phyloP scores from a whole-genome alignment of 2,797 vertebrate genomes.

The Mionectes olivaceus region DNA sequence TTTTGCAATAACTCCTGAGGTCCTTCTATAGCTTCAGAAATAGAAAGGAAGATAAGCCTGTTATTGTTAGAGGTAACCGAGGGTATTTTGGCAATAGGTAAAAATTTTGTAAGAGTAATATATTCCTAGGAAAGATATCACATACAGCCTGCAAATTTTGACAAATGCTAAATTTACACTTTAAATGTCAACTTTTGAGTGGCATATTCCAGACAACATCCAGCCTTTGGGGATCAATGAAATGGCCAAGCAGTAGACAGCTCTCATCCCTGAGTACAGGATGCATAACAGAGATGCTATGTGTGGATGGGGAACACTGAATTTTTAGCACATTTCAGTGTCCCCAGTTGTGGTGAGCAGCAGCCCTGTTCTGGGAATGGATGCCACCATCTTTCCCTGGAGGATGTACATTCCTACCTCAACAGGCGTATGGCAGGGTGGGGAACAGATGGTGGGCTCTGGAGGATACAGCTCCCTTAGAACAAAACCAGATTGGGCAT shows the following conservation, averaged over 20 bases:
- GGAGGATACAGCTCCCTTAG: conserved; percentile 6
- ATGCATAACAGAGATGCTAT: not conserved
- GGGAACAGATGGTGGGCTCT: conserved; percentile 38
- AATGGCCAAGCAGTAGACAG: conserved; percentile 46
- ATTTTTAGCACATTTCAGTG: conserved; percentile 60
- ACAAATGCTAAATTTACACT: conserved; percentile 70
- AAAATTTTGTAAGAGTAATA: conserved; percentile 18
- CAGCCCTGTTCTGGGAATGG: conserved; percentile 18
- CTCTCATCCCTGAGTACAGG: conserved; percentile 5
- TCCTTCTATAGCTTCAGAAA: not conserved
- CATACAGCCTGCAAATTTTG: conserved; percentile 30
- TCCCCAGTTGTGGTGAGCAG: not conserved
- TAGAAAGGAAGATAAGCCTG: not conserved
- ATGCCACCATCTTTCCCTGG: not conserved
- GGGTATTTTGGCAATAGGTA: conserved; percentile 16
- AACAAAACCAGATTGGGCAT: not conserved
- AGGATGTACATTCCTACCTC: not conserved
- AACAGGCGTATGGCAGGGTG: not conserved
- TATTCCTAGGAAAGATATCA: conserved; percentile 42
- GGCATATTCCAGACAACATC: conserved; percentile 47
- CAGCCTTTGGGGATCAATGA: conserved; percentile 50
- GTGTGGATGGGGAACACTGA: conserved; percentile 26
- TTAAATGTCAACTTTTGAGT: conserved; percentile 67
- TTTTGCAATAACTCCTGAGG: not conserved
- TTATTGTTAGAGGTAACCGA: not conserved